Conservation (phyloP, 2,888 invertebrate species). For the Brenthis hecate region DNA sequence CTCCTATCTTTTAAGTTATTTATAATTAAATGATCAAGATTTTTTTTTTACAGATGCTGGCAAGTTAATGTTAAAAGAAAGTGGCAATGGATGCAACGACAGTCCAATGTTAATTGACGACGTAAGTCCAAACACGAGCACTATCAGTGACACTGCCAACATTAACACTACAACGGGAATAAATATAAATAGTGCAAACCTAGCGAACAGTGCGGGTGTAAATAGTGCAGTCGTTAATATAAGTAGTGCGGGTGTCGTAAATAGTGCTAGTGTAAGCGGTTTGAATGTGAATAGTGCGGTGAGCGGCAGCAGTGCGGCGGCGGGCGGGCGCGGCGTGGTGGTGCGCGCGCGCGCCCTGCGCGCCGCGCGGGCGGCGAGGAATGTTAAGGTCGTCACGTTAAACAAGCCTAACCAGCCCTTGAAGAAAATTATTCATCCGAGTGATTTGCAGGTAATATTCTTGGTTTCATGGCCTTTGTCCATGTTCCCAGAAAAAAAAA, state of each 20-base stretch:
- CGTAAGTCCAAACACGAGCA: not conserved
- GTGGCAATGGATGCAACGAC: conserved; percentile 37
- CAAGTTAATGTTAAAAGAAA: conserved; percentile 86
- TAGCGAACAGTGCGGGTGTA: not conserved
- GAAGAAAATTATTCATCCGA: conserved; percentile 30
- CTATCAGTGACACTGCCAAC: not conserved
- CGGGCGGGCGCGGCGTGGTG: conserved; percentile 10
- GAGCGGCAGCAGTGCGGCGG: not conserved
- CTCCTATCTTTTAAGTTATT: not conserved
- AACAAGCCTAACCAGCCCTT: conserved; percentile 28
- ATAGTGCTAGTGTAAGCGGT: not conserved
- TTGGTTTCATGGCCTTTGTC: too few species aligned
- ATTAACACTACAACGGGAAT: conserved; percentile 11
- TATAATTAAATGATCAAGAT: not conserved
- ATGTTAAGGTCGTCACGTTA: conserved; percentile 32
- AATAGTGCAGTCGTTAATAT: conserved; percentile 7
- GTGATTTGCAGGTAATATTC: conserved; percentile 29
- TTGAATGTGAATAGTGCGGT: not conserved
- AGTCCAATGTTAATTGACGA: not conserved
- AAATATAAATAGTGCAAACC: not conserved
- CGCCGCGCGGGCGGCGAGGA: conserved; percentile 2
- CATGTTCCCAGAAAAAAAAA: too few species aligned
- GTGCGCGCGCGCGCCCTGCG: conserved; percentile 16
- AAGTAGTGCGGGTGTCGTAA: not conserved
- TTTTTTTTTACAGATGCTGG: conserved; percentile 84